Percentiles rank a stretch among this genome's conserved stretches.
These are phyloP conservation scores for Seriola dumerili DNA, from an alignment of 2,113 vertebrate species.

Conservation along the genomic window DNA sequence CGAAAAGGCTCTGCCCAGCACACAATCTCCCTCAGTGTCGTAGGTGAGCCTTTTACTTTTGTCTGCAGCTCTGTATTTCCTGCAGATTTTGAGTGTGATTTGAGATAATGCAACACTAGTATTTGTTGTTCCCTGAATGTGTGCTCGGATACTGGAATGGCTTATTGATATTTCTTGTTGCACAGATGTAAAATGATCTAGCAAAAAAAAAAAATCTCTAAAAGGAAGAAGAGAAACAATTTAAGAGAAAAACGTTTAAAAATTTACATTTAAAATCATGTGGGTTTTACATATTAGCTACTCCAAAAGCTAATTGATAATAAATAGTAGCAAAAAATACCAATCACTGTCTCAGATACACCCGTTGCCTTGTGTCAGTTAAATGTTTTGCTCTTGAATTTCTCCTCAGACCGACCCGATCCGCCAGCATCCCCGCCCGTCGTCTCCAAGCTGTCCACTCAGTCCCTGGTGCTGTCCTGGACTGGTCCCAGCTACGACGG, in stretches of 20 bases:
- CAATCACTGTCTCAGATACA: not conserved
- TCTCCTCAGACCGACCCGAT: constrained; percentile 79
- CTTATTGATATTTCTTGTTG: not conserved
- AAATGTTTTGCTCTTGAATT: not conserved
- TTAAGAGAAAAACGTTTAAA: too few species aligned
- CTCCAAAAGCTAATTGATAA: too few species aligned
- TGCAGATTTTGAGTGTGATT: not conserved
- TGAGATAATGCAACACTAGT: not conserved
- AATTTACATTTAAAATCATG: too few species aligned
- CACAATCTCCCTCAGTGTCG: constrained; percentile 79
- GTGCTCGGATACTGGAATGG: not conserved
- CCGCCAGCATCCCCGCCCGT: constrained; percentile 83
- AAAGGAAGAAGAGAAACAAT: not conserved
- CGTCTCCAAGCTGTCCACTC: constrained; percentile 76
- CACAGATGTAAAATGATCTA: not conserved
- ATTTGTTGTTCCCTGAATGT: not conserved
- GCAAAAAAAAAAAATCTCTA: too few species aligned
- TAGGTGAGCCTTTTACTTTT: constrained; percentile 67
- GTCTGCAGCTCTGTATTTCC: not conserved
- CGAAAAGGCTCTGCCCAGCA: constrained; percentile 76
- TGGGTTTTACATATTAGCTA: not conserved
- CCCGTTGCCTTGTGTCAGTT: not conserved
- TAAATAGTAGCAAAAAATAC: not conserved
- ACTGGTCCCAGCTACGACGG: constrained; percentile 85
- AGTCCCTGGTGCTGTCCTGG: constrained; percentile 86